These are phyloP conservation scores for Oreotragus oreotragus DNA, from an alignment of 2,113 vertebrate species.

Conservation along the genomic window DNA sequence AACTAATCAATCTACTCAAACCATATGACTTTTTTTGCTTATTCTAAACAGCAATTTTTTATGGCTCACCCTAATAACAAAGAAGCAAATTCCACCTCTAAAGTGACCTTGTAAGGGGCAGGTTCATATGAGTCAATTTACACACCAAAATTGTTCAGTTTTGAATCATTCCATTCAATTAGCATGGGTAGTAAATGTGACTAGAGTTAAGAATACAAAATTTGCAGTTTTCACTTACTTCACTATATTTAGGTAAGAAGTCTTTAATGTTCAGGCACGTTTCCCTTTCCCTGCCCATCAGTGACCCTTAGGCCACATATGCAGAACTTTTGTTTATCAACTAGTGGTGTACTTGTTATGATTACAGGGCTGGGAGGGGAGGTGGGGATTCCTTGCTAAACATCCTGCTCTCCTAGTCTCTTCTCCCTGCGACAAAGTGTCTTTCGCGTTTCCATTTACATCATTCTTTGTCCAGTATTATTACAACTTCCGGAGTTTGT, in stretches of 20 bases:
- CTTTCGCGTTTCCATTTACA: slow-evolving; percentile 50
- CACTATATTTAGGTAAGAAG: not conserved
- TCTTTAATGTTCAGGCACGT: not conserved
- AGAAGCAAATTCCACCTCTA: not conserved
- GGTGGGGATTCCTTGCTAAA: not conserved
- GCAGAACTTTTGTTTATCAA: slow-evolving; percentile 23
- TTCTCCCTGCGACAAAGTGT: not conserved
- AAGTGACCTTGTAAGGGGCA: not conserved
- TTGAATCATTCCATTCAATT: not conserved
- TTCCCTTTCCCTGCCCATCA: not conserved
- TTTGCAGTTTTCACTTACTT: not conserved
- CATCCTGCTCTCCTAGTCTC: slow-evolving; percentile 37
- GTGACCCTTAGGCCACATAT: not conserved
- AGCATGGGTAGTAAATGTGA: not conserved
- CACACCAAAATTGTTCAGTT: not conserved
- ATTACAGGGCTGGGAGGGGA: not conserved
- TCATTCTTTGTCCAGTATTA: slow-evolving; percentile 46
- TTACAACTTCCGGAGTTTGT: slow-evolving; percentile 48
- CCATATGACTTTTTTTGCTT: not conserved
- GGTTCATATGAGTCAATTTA: not conserved
- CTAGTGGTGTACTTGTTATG: slow-evolving; percentile 13
- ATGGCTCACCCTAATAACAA: not conserved
- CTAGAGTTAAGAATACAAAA: not conserved
- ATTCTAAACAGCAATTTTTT: not conserved
- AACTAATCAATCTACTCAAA: not conserved